Base-by-base conservation (phyloP, 1,140 invertebrate species). In the Choristoneura fumiferana region DNA sequence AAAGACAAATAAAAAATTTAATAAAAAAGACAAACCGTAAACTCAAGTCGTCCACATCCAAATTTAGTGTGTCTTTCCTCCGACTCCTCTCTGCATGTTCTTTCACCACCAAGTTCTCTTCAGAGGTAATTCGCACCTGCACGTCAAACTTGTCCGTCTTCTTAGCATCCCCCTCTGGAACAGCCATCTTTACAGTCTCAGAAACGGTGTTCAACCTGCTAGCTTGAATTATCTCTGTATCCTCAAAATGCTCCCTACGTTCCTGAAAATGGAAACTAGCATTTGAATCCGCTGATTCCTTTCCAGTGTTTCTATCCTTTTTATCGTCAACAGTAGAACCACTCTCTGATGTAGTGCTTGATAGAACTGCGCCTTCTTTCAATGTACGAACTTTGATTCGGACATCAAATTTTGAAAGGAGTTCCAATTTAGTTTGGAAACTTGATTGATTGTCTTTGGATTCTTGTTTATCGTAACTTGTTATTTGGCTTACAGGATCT, bases 1-100 rank as follows among this genome's bases (percentile, higher is more conserved):
- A n/a, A n/a, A n/a, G n/a, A n/a, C n/a, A n/a, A n/a, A n/a, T n/a
- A n/a, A n/a, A n/a, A n/a, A n/a, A n/a, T n/a, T n/a, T n/a, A n/a
- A n/a, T n/a, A n/a, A n/a, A n/a, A n/a, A n/a, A 10, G 2, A 64
- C 65, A 74, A 80, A 92, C 76, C 90, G 90, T n/a, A 92, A 63
- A 70, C 91, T 93, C 10, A 91, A 59, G 61, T 92, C 90, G 71
- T 93, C 91, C 0, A 87, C 69, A 71, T 92, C 91, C 57, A 91
- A 90, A 15, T 92, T 92, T 0, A 91, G 82, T 0, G 91, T 81
- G 4, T 92, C 91, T 45, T 92, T 84, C 40, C 78, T 73, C 53
- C 79, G 69, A 9, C 49, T 62, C 39, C 77, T 70, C 45, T 87
- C 84, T 14, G 62, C 54, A 61, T 62, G 76, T 38, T 83, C 79